Conservation (phyloP, 2,888 invertebrate species). For the Pollenia angustigena region DNA sequence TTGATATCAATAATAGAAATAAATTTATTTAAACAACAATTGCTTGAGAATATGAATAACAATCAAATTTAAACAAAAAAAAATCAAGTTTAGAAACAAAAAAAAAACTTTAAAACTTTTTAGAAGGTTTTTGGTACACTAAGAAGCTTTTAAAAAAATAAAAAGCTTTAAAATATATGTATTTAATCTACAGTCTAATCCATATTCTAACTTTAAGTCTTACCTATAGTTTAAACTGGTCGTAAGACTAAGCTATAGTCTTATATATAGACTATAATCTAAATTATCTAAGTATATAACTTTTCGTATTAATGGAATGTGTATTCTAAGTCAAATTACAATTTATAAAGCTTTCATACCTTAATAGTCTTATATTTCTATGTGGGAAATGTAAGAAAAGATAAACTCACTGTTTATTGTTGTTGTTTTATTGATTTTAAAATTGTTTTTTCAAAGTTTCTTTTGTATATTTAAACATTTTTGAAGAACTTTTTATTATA, state of each 20-base stretch:
- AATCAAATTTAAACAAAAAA: neutral
- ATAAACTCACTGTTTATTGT: too few relatives aligned
- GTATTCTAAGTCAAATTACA: too few relatives aligned
- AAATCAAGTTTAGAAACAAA: neutral
- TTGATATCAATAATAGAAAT: neutral
- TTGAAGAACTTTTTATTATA: too few relatives aligned
- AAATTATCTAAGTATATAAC: too few relatives aligned
- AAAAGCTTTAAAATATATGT: neutral
- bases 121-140: neutral
- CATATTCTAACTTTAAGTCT: neutral
- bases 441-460: too few relatives aligned
- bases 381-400: too few relatives aligned
- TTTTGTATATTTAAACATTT: too few relatives aligned
- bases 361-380: too few relatives aligned
- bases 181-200: neutral
- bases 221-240: neutral
- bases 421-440: too few relatives aligned
- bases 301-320: too few relatives aligned
- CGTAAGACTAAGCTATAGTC: neutral
- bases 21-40: neutral
- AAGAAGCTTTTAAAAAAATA: neutral
- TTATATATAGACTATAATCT: neutral
- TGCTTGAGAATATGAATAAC: neutral
- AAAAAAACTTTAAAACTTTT: neutral
- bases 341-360: too few relatives aligned